Conservation (phyloP, 1,140 invertebrate species). For the Pseudomyrmex pallidus region DNA sequence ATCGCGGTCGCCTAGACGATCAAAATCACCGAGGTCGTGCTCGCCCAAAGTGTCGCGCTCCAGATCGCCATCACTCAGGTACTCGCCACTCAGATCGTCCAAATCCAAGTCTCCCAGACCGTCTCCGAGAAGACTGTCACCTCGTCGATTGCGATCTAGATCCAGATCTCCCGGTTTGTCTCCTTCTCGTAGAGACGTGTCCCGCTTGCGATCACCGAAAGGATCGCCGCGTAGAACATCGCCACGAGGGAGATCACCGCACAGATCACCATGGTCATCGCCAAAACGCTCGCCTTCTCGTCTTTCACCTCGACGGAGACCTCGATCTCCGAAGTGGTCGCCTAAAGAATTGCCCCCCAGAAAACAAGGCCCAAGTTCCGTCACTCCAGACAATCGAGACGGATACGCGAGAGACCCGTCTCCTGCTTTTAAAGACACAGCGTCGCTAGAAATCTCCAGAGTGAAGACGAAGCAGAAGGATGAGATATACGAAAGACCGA, state of each 20-base stretch:
- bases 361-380: slow-evolving; percentile 66
- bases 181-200: slow-evolving; percentile 62
- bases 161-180: slow-evolving; percentile 71
- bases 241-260: slow-evolving; percentile 66
- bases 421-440: slow-evolving; percentile 56
- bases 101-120: slow-evolving; percentile 68
- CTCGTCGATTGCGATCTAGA: slow-evolving; percentile 57
- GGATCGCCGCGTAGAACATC: slow-evolving; percentile 68
- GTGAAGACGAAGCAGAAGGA: slow-evolving; percentile 70
- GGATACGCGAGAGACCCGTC: slow-evolving; percentile 62
- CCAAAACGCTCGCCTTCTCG: slow-evolving; percentile 74
- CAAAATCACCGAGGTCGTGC: slow-evolving; percentile 56
- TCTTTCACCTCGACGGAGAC: slow-evolving; percentile 69
- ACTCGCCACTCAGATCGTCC: slow-evolving; percentile 64
- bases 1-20: slow-evolving; percentile 69
- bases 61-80: slow-evolving; percentile 70
- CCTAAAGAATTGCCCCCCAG: slow-evolving; percentile 69
- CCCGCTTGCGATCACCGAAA: slow-evolving; percentile 69
- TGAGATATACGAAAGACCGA: slow-evolving; percentile 56
- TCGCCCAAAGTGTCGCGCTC: slow-evolving; percentile 64
- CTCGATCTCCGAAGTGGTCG: slow-evolving; percentile 72
- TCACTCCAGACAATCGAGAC: slow-evolving; percentile 58
- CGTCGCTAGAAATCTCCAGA: slow-evolving; percentile 64
- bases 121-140: slow-evolving; percentile 68
- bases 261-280: slow-evolving; percentile 78